A percentile compares a stretch with the other conserved stretches of the same genome.
phyloP scores from a whole-genome alignment of 1,140 invertebrate genomes.

The Papilio glaucus region DNA sequence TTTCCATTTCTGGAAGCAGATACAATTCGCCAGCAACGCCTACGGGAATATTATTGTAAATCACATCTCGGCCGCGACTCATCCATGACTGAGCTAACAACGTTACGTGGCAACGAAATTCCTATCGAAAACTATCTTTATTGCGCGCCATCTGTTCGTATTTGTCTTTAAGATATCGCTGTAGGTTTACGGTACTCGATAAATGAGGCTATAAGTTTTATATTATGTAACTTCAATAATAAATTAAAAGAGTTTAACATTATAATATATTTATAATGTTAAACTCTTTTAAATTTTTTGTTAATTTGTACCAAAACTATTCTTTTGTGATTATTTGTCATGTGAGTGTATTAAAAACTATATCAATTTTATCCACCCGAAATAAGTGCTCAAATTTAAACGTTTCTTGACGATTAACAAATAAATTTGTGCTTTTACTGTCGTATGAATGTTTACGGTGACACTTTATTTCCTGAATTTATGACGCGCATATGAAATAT shows the following conservation, averaged over 20 bases:
- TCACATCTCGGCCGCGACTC: conserved; percentile 65
- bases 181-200: conserved; percentile 4
- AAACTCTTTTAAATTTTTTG: too few relatives aligned
- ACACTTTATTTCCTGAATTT: conserved; percentile 11
- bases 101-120: conserved; percentile 42
- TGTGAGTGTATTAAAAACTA: not conserved
- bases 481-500: conserved; percentile 1
- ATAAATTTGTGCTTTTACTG: not conserved
- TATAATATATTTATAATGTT: too few relatives aligned
- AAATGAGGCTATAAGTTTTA: conserved; percentile 15
- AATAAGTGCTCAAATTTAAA: not conserved
- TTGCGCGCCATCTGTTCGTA: conserved; percentile 32
- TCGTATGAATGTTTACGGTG: not conserved
- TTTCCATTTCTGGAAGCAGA: conserved; percentile 68
- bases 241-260: too few relatives aligned
- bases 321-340: not conserved
- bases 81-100: conserved; percentile 62
- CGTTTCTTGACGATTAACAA: not conserved
- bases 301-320: not conserved
- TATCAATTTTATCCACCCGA: not conserved
- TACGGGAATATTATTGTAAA: conserved; percentile 68
- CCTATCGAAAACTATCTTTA: conserved; percentile 27
- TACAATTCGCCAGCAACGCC: conserved; percentile 64
- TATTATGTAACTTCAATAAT: not conserved
- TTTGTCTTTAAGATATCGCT: conserved; percentile 19